Base-by-base conservation (phyloP, 2,888 invertebrate species). In the Nomada fabriciana region DNA sequence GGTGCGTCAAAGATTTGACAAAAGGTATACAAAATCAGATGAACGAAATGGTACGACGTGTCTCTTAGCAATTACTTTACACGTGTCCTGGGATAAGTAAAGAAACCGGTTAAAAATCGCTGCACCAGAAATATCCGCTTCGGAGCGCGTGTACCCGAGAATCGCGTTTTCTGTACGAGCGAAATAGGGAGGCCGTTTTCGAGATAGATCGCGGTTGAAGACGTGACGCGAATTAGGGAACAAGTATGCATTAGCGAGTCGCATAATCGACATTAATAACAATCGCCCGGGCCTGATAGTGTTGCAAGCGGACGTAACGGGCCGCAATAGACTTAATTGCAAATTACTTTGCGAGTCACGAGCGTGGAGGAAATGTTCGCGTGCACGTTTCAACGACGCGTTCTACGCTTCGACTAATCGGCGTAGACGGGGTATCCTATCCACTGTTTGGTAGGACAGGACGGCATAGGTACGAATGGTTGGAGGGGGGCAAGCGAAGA, bases 291-390 rank as follows among this genome's bases (percentile, higher is more conserved):
- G 80, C 52, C 53, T 47, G 76, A 67, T 65, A 72, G 59, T 61
- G 77, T 83, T 84, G 76, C 67, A 65, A 75, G 61, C 78, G 74
- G 67, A 67, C 61, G 69, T 59, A 76, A 69, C 53, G 67, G 71
- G 74, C 65, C 76, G 81, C 78, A 84, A 79, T 76, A 64, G 63
- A 83, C 65, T 76, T 86, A 84, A 86, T 86, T 84, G 79, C 69
- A 57, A 82, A 74, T 63, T 81, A 55, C 74, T 79, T 78, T 75
- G 81, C 82, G 78, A 79, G 76, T 71, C 72, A 57, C 70, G 53
- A 57, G 25, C 76, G 76, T 71, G 59, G 71, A 57, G 65, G 52
- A 67, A 55, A 75, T 63, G 78, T 11, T 67, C n/a, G 29, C n/a
- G 43, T 47, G 43, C n/a, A 25, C 42, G 43, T 63, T 64, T 64